Evolutionary conservation across 2,113 vertebrate genomes (phyloP), one percentile per base, ranked within the genome.

Genomic region (Empidonax alnorum): DNA sequence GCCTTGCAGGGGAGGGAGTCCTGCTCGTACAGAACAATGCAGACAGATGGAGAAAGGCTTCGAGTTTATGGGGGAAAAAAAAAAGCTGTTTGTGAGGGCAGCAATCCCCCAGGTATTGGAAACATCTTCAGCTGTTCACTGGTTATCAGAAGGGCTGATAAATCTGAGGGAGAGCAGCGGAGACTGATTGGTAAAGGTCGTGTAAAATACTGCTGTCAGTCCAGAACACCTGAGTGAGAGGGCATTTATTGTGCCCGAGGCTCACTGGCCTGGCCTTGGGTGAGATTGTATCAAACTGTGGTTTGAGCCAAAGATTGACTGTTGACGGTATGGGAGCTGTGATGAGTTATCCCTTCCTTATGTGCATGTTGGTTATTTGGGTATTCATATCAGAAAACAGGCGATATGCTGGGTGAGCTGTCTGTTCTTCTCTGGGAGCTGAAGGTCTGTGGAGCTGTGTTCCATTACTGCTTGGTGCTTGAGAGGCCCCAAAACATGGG

Each of bases 11-110:
- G 42, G 31, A 23, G 14, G 23, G 56, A 55, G 31, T 3, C 31
- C 39, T 22, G 2, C 14, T 42, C 2, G 0, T 20, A 8, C 0
- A 18, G 56, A 12, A n/a, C 44, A 69, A 25, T 76, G 62, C n/a
- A 73, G 35, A 31, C 87, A 76, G 37, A 73, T 46, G 37, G 49
- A 6, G 12, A 0, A 65, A 86, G 65, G 5, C 24, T 17, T 49
- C 13, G 73, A 35, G n/a, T 27, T 30, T 30, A 15, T 20, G 77
- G 44, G 37, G 44, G 37, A 17, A 3, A 6, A 18, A 28, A 59
- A 28, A 1, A 1, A 8, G 1, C 12, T 22, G 10, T 42, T 27
- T 47, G 28, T 19, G 23, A 87, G 71, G 28, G 39, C 52, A 87
- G 52, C 8, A 19, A 12, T 35, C 63, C 85, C n/a, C 27, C 30